phyloP scores from a whole-genome alignment of 2,888 invertebrate genomes.

The Carpatolechia fugitivella region DNA sequence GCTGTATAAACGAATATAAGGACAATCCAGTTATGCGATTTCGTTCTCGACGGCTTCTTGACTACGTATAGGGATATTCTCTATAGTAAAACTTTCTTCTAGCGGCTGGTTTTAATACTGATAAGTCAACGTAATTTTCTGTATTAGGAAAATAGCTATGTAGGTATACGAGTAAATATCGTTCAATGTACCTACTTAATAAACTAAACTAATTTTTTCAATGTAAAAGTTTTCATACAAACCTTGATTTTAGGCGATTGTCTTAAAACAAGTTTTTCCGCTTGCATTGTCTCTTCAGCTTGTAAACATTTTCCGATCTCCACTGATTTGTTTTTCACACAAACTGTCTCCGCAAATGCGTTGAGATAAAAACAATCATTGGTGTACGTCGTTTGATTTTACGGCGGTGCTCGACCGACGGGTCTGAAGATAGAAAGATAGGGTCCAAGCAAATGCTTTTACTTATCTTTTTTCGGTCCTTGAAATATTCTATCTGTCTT shows the following conservation, averaged over 20 bases:
- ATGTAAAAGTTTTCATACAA: too few relatives aligned
- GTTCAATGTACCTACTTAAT: too few relatives aligned
- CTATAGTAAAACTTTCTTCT: background rate
- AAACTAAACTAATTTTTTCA: too few relatives aligned
- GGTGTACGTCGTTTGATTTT: constrained; percentile 43
- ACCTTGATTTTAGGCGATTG: too few relatives aligned
- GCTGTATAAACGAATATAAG: constrained; percentile 8
- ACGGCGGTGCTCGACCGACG: constrained; percentile 46
- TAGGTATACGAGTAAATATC: too few relatives aligned
- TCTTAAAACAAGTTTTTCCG: too few relatives aligned
- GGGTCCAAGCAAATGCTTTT: background rate
- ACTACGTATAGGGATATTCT: constrained; percentile 17
- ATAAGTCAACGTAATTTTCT: too few relatives aligned
- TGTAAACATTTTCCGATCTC: too few relatives aligned
- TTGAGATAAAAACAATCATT: constrained; percentile 54
- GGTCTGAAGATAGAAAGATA: constrained; percentile 24
- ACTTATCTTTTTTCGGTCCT: background rate
- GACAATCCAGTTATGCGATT: constrained; percentile 11
- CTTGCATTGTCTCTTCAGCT: too few relatives aligned
- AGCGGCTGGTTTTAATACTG: background rate
- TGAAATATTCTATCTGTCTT: background rate
- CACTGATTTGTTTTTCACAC: background rate
- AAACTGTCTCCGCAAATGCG: constrained; percentile 16
- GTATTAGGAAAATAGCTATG: too few relatives aligned
- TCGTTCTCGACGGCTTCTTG: constrained; percentile 5